Base-by-base conservation (phyloP, 2,113 vertebrate species). In the Theristicus caerulescens region DNA sequence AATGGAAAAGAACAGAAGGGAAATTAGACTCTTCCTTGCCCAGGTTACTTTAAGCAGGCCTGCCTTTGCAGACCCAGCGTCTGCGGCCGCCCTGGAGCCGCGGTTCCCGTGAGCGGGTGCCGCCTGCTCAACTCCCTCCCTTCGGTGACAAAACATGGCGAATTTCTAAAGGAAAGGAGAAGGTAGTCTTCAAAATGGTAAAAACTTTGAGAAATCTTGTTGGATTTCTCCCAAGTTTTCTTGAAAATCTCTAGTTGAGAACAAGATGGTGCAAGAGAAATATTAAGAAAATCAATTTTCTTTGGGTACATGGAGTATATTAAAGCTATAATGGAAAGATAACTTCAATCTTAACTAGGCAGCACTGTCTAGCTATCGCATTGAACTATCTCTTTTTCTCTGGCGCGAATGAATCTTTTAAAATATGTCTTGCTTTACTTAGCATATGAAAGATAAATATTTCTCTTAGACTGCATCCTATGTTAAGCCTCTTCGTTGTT, bases 11-110 rank as follows among this genome's bases (percentile, higher is more conserved):
- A 42, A 4, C 42, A 24, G 15, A 24, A 38, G 22, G n/a, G 32
- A 66, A 54, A 46, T 2, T 1, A 13, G 16, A 5, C 16, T 40
- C n/a, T 34, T 44, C 49, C 40, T 61, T 25, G 2, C 26, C 7
- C 13, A 1, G 21, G 17, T 7, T 82, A 6, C 18, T 32, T 31
- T 4, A 20, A 58, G 61, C 55, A 40, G 46, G 9, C 4, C 40
- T 55, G 65, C 6, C 9, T 4, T 14, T 47, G 58, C 46, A 51
- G 6, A 44, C 17, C 17, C 22, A 3, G 65, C 10, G 27, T 3
- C 26, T 8, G 7, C 0, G 1, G 3, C n/a, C 2, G 1, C 25
- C 40, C 19, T 0, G 2, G 5, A 20, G 59, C 54, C 2, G 4
- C 0, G 1, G 44, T 17, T 65, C 40, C 65, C 7, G 1, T 12